These are phyloP conservation scores for Corvus cornix DNA, from an alignment of 2,113 vertebrate species.

Conservation along the genomic window DNA sequence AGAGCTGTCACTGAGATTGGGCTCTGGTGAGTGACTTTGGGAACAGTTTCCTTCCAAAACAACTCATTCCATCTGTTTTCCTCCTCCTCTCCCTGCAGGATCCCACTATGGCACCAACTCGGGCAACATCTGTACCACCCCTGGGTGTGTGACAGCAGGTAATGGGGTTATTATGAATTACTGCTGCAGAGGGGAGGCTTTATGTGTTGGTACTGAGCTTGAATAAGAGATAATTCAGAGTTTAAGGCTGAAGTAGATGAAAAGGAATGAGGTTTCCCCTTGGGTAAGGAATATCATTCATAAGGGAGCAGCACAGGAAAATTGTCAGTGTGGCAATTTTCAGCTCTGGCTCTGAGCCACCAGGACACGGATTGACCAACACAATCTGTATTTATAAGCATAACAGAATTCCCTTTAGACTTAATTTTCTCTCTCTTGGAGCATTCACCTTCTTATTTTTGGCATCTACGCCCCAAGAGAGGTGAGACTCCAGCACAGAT, in stretches of 20 bases:
- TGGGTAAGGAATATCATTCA: background rate
- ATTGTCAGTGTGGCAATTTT: background rate
- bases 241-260: background rate
- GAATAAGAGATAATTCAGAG: background rate
- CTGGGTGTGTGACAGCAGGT: slow-evolving; percentile 92
- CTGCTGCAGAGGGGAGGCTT: background rate
- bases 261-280: background rate
- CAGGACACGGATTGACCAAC: background rate
- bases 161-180: background rate
- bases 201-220: background rate
- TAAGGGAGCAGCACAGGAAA: background rate
- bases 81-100: slow-evolving; percentile 66
- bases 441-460: background rate
- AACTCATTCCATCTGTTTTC: background rate
- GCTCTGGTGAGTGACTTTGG: background rate
- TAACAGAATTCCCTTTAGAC: background rate
- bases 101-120: slow-evolving; percentile 24
- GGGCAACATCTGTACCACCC: slow-evolving; percentile 78
- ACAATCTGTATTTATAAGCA: background rate
- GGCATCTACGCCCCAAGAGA: too few relatives aligned
- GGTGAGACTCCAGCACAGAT: background rate
- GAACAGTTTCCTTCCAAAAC: background rate
- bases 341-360: background rate
- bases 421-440: background rate
- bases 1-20: background rate